Conservation (phyloP, 2,888 invertebrate species). For the Altica lythri region DNA sequence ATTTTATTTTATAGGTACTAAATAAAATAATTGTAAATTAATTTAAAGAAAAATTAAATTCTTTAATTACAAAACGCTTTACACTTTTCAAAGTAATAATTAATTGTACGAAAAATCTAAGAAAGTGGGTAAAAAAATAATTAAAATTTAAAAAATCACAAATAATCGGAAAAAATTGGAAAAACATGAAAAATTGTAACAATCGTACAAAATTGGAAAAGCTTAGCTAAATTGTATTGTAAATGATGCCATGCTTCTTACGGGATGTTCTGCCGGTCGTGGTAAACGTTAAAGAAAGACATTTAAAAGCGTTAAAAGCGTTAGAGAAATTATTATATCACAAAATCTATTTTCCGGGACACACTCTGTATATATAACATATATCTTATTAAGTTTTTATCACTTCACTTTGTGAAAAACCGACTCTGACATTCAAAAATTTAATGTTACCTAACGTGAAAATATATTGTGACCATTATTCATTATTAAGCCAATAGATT, state of each 20-base stretch:
- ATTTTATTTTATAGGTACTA: neutral
- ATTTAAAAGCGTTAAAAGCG: neutral
- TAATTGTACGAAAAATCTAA: too few species aligned
- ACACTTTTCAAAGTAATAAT: too few species aligned
- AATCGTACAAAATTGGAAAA: too few species aligned
- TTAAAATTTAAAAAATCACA: too few species aligned
- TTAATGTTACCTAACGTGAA: constrained; percentile 28
- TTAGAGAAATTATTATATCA: neutral
- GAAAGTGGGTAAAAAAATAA: too few species aligned
- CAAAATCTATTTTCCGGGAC: neutral
- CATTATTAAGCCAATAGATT: constrained; percentile 26
- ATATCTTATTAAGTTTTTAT: neutral
- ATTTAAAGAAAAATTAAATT: too few species aligned
- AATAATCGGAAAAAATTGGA: too few species aligned
- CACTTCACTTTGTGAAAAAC: neutral
- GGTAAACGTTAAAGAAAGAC: neutral
- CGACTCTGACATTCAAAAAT: neutral
- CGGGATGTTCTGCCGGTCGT: too few species aligned
- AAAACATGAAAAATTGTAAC: too few species aligned
- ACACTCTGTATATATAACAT: neutral
- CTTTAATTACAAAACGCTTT: too few species aligned
- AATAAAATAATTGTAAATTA: neutral
- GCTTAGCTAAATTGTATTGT: too few species aligned
- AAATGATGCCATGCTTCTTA: too few species aligned
- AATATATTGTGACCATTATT: constrained; percentile 25